phyloP scores from a whole-genome alignment of 1,140 invertebrate genomes.

The Danaus plexippus region DNA sequence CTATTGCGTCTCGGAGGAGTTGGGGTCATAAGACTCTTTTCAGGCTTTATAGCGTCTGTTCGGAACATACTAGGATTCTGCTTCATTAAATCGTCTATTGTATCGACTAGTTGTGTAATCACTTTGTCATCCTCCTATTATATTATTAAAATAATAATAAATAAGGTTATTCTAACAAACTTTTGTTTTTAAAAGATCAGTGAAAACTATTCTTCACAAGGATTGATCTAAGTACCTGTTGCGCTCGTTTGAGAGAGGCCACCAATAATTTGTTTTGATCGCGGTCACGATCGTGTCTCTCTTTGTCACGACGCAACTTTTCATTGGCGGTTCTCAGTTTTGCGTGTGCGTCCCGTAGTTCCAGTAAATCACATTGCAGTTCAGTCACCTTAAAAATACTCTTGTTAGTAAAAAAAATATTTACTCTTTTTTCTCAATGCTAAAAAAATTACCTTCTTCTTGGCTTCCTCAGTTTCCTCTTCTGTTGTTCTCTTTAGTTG shows the following conservation, averaged over 20 bases:
- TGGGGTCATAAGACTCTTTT: slow-evolving; percentile 58
- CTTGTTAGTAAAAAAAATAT: slow-evolving; percentile 4
- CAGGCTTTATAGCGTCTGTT: slow-evolving; percentile 45
- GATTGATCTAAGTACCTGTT: slow-evolving; percentile 41
- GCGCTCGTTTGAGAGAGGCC: slow-evolving; percentile 59
- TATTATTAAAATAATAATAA: slow-evolving; percentile 7
- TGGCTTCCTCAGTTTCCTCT: slow-evolving; percentile 91
- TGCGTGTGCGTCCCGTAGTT: slow-evolving; percentile 91
- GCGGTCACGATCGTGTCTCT: slow-evolving; percentile 86
- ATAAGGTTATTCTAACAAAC: too few relatives aligned
- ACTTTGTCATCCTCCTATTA: slow-evolving; percentile 76
- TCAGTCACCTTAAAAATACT: slow-evolving; percentile 68
- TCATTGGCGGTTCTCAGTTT: slow-evolving; percentile 94
- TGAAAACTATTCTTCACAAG: too few relatives aligned
- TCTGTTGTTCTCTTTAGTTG: slow-evolving; percentile 87
- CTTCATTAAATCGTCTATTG: slow-evolving; percentile 83
- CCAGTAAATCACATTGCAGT: slow-evolving; percentile 89
- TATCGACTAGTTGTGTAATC: slow-evolving; percentile 79
- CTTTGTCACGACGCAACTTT: slow-evolving; percentile 88
- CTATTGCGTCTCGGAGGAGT: slow-evolving; percentile 66
- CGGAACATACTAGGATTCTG: slow-evolving; percentile 78
- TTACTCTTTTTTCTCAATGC: not conserved
- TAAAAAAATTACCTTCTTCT: slow-evolving; percentile 77
- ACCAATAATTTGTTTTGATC: slow-evolving; percentile 77
- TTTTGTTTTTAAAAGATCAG: too few relatives aligned